Evolutionary conservation across 92 coral and sea anemone genomes (phyloP).

Genomic region (Umimayanthus kanabou): DNA sequence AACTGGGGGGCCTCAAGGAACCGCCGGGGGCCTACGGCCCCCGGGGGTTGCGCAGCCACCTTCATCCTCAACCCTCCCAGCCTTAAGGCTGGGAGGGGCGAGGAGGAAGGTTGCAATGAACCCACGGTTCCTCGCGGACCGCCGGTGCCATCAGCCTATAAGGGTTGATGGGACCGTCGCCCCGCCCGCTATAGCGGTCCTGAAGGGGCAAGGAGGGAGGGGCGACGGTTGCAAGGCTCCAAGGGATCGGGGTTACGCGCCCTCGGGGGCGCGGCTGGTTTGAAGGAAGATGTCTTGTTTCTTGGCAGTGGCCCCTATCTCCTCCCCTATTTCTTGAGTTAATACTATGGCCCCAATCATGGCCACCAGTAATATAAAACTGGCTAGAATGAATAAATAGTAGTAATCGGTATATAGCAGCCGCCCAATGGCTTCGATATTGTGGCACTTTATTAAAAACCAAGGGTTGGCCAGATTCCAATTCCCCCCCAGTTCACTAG

Average conservation of each 20-base stretch:
- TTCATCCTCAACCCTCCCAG: not conserved
- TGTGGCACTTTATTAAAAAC: constrained; percentile 66
- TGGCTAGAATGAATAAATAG: constrained; percentile 70
- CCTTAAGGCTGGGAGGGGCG: too few species aligned
- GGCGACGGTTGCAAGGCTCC: constrained; percentile 6
- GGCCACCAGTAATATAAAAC: constrained; percentile 75
- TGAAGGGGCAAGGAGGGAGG: not conserved
- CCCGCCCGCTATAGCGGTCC: not conserved
- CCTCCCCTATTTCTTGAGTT: constrained; percentile 72
- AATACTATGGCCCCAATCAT: constrained; percentile 77
- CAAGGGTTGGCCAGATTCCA: constrained; percentile 69
- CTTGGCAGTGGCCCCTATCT: constrained; percentile 71
- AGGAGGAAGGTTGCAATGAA: not conserved
- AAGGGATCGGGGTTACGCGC: constrained; percentile 11
- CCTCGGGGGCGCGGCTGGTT: constrained; percentile 70
- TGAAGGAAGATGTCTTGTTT: constrained; percentile 77
- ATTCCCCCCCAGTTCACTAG: constrained; percentile 41
- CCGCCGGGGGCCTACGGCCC: too few species aligned
- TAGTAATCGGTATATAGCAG: constrained; percentile 67
- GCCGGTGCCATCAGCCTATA: not conserved
- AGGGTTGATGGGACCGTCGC: constrained; percentile 8
- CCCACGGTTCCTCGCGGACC: constrained; percentile 6
- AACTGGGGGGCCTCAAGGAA: constrained; percentile 30
- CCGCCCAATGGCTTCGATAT: constrained; percentile 72
- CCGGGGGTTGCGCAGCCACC: constrained; percentile 1